phyloP scores from a whole-genome alignment of 2,888 invertebrate genomes.

The Tipula helvola region DNA sequence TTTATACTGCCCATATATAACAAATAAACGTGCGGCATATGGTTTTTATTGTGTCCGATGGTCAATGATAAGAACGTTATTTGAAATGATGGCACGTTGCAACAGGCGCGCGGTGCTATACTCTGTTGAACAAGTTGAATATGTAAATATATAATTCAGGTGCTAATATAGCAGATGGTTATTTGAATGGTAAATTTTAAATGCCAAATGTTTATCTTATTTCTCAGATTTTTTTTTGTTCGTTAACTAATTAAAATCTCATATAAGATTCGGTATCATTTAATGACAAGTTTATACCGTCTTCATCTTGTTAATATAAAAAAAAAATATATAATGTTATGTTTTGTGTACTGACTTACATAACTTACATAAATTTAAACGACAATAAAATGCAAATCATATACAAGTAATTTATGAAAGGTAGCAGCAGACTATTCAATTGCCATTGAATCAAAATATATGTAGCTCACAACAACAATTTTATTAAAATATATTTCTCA shows the following conservation, averaged over 20 bases:
- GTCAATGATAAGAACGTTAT: background rate
- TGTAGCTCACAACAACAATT: background rate
- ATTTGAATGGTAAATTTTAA: background rate
- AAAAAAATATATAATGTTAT: background rate
- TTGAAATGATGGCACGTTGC: background rate
- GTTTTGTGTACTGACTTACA: background rate
- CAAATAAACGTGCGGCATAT: background rate
- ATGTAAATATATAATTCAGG: background rate
- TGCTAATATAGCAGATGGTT: background rate
- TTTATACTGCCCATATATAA: background rate
- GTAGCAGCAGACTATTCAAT: slow-evolving; percentile 4
- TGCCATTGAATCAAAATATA: background rate
- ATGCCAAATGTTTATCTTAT: background rate
- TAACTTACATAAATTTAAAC: background rate
- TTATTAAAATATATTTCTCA: background rate
- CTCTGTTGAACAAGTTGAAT: background rate
- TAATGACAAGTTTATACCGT: background rate
- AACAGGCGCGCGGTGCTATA: background rate
- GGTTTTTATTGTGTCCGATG: background rate
- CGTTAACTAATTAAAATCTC: background rate
- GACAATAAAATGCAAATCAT: background rate
- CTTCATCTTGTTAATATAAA: background rate
- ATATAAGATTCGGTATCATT: background rate
- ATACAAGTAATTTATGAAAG: background rate
- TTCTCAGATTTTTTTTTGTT: background rate